Evolutionary conservation across 2,113 vertebrate genomes (phyloP).

Genomic region (Bungarus multicinctus): DNA sequence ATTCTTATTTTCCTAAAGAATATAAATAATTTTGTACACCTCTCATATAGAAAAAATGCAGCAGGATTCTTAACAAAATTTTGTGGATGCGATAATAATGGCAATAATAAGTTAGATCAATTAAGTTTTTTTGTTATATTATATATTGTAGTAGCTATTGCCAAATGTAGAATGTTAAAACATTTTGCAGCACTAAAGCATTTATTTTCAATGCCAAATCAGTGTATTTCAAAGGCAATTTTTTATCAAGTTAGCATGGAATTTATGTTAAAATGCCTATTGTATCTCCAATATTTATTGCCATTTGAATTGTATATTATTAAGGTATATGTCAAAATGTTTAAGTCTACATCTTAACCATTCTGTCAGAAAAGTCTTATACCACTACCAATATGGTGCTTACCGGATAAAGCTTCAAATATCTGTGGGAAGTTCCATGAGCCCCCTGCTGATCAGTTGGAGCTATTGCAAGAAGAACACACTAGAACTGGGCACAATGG

Average conservation of each 20-base stretch:
- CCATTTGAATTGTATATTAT: not conserved
- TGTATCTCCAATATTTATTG: not conserved
- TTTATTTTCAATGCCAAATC: slow-evolving; percentile 8
- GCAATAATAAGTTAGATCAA: slow-evolving; percentile 8
- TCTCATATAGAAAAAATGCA: not conserved
- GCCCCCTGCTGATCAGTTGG: not conserved
- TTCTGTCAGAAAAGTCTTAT: not conserved
- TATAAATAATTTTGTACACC: not conserved
- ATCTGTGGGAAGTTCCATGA: not conserved
- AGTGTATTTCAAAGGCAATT: slow-evolving; percentile 1
- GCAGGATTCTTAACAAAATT: not conserved
- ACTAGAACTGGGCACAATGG: not conserved
- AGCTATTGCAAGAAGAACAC: not conserved
- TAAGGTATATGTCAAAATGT: not conserved
- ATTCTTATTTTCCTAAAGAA: not conserved
- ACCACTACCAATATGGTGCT: not conserved
- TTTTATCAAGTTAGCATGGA: not conserved
- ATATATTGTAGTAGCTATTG: not conserved
- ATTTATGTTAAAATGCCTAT: not conserved
- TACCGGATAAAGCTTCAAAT: not conserved
- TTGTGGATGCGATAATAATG: not conserved
- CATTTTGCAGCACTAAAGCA: not conserved
- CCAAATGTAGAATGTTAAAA: slow-evolving; percentile 28
- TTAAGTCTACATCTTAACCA: not conserved
- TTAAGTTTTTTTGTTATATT: rapidly evolving